A percentile compares a stretch with the other conserved stretches of the same genome.
Evolutionary conservation across 2,113 vertebrate species (phyloP).

Genomic region (Aptenodytes forsteri): DNA sequence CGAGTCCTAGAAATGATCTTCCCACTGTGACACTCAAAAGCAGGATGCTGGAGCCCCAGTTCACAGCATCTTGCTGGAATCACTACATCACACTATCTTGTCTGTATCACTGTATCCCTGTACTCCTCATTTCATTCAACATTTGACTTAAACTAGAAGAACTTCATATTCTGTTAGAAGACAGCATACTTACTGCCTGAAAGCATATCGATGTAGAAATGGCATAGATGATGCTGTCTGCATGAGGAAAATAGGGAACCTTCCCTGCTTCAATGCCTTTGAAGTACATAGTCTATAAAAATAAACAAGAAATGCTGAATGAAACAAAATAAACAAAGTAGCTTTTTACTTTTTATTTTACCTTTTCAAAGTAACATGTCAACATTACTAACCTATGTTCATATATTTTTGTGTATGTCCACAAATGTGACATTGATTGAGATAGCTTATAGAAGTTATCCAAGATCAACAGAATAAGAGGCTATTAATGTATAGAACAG

Average conservation of each 20-base stretch:
- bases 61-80: background rate
- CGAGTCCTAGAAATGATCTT: background rate
- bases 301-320: background rate
- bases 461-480: background rate
- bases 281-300: conserved; percentile 92
- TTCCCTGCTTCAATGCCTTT: conserved; percentile 96
- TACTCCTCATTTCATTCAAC: background rate
- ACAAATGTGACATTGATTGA: background rate
- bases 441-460: background rate
- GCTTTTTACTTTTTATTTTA: background rate
- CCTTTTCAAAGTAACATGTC: background rate
- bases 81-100: background rate
- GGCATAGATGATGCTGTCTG: conserved; percentile 93
- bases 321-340: background rate
- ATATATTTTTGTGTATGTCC: background rate
- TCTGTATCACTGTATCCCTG: background rate
- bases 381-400: background rate
- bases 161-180: background rate
- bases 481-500: background rate
- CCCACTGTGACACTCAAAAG: background rate
- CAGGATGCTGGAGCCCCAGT: background rate
- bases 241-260: conserved; percentile 94
- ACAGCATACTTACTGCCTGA: conserved; percentile 88
- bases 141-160: background rate
- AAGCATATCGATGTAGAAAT: conserved; percentile 97